Evolutionary conservation across 2,888 invertebrate species (phyloP), one percentile per base, ranked within the genome.

Genomic region (Dolichopus griseipennis): DNA sequence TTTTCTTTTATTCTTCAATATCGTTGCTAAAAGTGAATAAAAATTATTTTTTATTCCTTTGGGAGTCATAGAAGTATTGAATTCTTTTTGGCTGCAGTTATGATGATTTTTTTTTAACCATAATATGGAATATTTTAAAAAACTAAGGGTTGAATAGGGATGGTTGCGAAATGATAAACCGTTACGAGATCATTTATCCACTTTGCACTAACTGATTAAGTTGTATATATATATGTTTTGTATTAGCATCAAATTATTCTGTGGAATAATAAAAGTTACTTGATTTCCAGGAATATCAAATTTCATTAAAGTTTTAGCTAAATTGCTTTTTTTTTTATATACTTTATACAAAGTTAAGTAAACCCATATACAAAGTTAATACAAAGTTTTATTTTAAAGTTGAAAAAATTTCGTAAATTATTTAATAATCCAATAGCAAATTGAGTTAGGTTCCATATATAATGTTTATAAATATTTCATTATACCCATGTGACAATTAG

Each of bases 221-320:
- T 52, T n/a, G 52, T 52, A 52, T 2, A 43, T 43, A 15, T 43
- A 52, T 52, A 12, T 52, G 15, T 18, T 52, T 18, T 18, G 12
- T 52, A 18, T 52, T 6, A 1, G 15, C 6, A 52, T 52, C 9
- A 12, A 18, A 52, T 18, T 52, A 18, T 52, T 52, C 15, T 52
- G n/a, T 52, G 52, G 52, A 52, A 52, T 52, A 52, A n/a, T 52
- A 18, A 18, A n/a, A n/a, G 18, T 52, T 41, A 43, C 22, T 66
- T 64, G 37, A 64, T 66, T 70, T 69, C 71, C 71, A 71, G 69
- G 71, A 69, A 68, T 70, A 71, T 71, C 67, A 69, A 68, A 70
- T 71, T 71, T 69, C 71, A 69, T 68, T 68, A 69, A 71, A 69
- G 68, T 64, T 68, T 69, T 66, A 68, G 43, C 64, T 69, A 68